Evolutionary conservation across 1,140 invertebrate genomes (phyloP), one percentile per base, ranked within the genome.

Genomic region (Drosophila asahinai): DNA sequence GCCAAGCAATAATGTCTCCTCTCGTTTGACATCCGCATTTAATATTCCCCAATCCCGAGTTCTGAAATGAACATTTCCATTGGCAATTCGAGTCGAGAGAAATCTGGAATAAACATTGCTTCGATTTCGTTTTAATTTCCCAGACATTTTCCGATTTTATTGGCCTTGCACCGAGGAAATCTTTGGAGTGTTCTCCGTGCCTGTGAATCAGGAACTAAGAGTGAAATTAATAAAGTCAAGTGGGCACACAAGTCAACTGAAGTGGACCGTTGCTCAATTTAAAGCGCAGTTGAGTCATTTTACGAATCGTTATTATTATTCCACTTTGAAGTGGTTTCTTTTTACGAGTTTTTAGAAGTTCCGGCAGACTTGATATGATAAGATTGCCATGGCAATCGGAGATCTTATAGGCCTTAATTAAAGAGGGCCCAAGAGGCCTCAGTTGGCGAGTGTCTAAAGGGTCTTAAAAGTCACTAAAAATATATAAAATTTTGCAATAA

Each of bases 11-110:
- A 75, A 84, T 87, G 83, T 72, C 77, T 73, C 77, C 36, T 57
- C 77, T 57, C 77, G 47, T 90, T 87, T 84, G 81, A 90, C 84
- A 70, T 71, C 52, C 77, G 82, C 81, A 84, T 87, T 87, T 87
- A 89, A 87, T 87, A 87, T 76, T 60, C 38, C 57, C 17, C 54
- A 38, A 43, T 22, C 40, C 67, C 42, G 15, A 15, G n/a, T 33
- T 33, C 45, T 11, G 36, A 73, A 73, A 60, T 52, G 54, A 52
- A 61, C 67, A 74, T 73, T 74, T 73, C 45, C 71, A 73, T 60
- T 73, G 49, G 54, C 54, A 65, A 71, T 71, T 47, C 40, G 66
- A 42, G 7, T 27, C 19, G 36, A 14, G 33, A 15, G 25, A 73
- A 72, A 60, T 73, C 54, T 22, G 43, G 9, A 49, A 60, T 47